Evolutionary conservation across 2,888 invertebrate species (phyloP), one percentile per base, ranked within the genome.

Genomic region (Hoplodrina blanda): DNA sequence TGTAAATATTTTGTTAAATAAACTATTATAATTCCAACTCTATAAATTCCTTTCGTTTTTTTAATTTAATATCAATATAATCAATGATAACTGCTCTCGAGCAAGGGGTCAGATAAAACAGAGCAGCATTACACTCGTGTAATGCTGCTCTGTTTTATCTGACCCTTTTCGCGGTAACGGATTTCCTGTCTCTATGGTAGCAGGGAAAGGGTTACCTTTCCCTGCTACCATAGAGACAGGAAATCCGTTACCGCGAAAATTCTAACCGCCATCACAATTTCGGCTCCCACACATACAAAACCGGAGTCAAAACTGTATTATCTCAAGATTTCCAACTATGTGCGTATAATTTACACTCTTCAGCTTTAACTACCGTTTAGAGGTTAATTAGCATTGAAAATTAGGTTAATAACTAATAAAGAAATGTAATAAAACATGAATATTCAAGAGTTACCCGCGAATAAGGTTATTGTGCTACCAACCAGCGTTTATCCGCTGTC

Each of bases 321-420:
- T 44, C 25, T 75, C 6, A 37, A 56, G 1, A 25, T 33, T 10
- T 60, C 54, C 37, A 37, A 13, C 8, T 33, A 33, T 50, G 52
- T 20, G 20, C 10, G 7, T 46, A 62, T 53, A 57, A 57, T 59
- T 57, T 37, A 44, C 55, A 54, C 37, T 65, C 52, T 20, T 46
- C 33, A 53, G 49, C 25, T n/a, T 55, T 11, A 62, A 44, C 60
- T 20, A 66, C 56, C 62, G 76, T 75, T 83, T 80, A 76, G 53
- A 83, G 73, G 84, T 74, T 78, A 82, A 83, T 83, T 73, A 73
- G 73, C 73, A 62, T 77, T 52, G 25, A 61, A 68, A 82, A 83
- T 83, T 78, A 61, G 83, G 80, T 83, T 82, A 83, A 73, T 78
- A 75, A 63, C 76, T 76, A 67, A 44, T 69, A 72, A 74, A 81